Evolutionary conservation across 2,888 invertebrate genomes (phyloP).

Genomic region (Steinernema carpocapsae): DNA sequence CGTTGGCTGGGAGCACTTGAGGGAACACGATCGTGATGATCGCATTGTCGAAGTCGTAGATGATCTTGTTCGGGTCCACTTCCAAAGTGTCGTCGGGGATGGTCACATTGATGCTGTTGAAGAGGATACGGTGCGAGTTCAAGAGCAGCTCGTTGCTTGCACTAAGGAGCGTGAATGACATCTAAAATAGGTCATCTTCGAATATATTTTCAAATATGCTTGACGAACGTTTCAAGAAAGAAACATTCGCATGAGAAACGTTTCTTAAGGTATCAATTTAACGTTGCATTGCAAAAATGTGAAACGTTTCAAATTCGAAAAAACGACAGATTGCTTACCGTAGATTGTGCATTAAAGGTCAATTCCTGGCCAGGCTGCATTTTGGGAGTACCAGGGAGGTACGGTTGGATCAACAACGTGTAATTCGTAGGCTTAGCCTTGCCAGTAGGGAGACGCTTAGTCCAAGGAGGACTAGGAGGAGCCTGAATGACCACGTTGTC

Average conservation of each 20-base stretch:
- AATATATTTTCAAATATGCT: too few relatives aligned
- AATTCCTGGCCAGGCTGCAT: slow-evolving; percentile 36
- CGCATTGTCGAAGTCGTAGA: slow-evolving; percentile 39
- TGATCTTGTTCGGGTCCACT: not conserved
- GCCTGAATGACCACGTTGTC: slow-evolving; percentile 45
- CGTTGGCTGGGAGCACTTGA: not conserved
- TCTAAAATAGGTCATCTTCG: slow-evolving; percentile 32
- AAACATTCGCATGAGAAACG: too few relatives aligned
- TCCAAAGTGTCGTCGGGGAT: not conserved
- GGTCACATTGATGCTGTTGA: slow-evolving; percentile 26
- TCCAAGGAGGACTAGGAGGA: slow-evolving; percentile 44
- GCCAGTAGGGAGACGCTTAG: slow-evolving; percentile 37
- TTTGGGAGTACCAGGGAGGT: slow-evolving; percentile 41
- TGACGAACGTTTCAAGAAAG: too few relatives aligned
- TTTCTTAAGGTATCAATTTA: too few relatives aligned
- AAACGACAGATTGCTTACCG: too few relatives aligned
- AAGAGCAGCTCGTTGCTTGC: slow-evolving; percentile 10
- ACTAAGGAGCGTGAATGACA: not conserved
- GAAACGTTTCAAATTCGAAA: too few relatives aligned
- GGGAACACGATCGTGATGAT: slow-evolving; percentile 32
- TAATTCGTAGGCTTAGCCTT: slow-evolving; percentile 36
- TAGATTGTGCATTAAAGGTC: slow-evolving; percentile 43
- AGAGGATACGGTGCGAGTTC: slow-evolving; percentile 42
- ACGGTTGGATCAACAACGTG: slow-evolving; percentile 39
- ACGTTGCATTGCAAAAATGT: too few relatives aligned